phyloP scores from a whole-genome alignment of 1,140 invertebrate genomes.

The Papilio helenus region DNA sequence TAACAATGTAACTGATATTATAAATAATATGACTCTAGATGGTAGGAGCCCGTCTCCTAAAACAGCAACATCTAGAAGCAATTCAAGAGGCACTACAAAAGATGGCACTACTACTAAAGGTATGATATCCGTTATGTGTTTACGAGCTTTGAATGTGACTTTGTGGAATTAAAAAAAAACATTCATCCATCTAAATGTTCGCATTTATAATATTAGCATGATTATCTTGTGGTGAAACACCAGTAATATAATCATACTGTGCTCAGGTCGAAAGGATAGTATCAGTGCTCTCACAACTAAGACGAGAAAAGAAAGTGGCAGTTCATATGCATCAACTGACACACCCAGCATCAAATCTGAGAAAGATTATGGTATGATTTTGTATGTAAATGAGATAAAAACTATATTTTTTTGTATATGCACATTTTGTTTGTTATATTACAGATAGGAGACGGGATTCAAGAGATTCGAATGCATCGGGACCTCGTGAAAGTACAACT shows the following conservation, averaged over 20 bases:
- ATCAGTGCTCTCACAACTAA: conserved; percentile 69
- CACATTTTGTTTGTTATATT: conserved; percentile 9
- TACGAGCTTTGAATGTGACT: not conserved
- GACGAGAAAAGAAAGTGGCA: conserved; percentile 76
- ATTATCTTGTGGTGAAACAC: not conserved
- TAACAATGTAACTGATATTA: too few species aligned
- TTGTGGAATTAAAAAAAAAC: not conserved
- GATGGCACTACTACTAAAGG: conserved; percentile 77
- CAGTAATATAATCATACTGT: conserved; percentile 32
- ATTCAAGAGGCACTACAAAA: conserved; percentile 74
- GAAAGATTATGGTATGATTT: conserved; percentile 74
- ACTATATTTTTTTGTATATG: conserved; percentile 6
- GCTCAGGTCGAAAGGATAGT: conserved; percentile 67
- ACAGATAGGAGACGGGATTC: conserved; percentile 74
- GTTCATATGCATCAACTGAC: conserved; percentile 76
- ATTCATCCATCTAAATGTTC: too few species aligned
- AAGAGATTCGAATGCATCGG: conserved; percentile 76
- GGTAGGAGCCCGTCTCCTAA: conserved; percentile 71
- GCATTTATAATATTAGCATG: too few species aligned
- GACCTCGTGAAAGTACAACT: conserved; percentile 64
- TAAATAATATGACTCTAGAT: too few species aligned
- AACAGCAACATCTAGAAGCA: conserved; percentile 71
- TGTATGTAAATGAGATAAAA: not conserved
- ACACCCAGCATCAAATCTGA: conserved; percentile 77
- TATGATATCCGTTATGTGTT: conserved; percentile 48